phyloP scores from a whole-genome alignment of 2,888 invertebrate species.

The Parasteatoda lunata region DNA sequence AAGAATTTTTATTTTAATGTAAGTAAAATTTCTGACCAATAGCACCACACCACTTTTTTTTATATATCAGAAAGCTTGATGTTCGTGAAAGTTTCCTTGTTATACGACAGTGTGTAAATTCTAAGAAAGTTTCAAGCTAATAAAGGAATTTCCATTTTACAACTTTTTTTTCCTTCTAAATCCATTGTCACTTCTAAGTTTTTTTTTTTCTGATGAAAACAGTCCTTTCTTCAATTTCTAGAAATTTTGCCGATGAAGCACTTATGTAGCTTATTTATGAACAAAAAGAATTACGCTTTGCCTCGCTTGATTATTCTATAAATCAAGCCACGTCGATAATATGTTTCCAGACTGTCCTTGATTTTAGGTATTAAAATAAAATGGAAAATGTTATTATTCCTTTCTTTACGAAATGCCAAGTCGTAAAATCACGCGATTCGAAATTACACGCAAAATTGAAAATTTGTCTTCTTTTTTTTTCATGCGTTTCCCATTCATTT shows the following conservation, averaged over 20 bases:
- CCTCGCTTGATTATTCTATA: background rate
- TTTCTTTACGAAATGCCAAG: background rate
- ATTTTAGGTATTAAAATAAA: background rate
- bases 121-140: no score
- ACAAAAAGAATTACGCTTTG: background rate
- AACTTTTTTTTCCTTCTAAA: no score
- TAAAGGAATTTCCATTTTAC: no score
- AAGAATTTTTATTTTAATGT: no score
- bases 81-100: no score
- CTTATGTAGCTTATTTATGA: background rate
- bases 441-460: background rate
- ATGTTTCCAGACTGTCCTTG: background rate
- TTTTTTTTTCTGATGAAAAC: no score
- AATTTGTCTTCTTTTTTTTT: background rate
- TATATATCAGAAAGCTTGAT: no score
- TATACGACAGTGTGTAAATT: no score
- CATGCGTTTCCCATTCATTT: no score
- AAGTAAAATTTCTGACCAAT: no score
- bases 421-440: conserved; percentile 3
- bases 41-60: no score
- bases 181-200: no score
- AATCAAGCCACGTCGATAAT: background rate
- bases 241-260: background rate
- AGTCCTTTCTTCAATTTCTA: background rate
- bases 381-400: background rate